Evolutionary conservation across 2,888 invertebrate species (phyloP), one percentile per base, ranked within the genome.

Genomic region (Parnassius mnemosyne): DNA sequence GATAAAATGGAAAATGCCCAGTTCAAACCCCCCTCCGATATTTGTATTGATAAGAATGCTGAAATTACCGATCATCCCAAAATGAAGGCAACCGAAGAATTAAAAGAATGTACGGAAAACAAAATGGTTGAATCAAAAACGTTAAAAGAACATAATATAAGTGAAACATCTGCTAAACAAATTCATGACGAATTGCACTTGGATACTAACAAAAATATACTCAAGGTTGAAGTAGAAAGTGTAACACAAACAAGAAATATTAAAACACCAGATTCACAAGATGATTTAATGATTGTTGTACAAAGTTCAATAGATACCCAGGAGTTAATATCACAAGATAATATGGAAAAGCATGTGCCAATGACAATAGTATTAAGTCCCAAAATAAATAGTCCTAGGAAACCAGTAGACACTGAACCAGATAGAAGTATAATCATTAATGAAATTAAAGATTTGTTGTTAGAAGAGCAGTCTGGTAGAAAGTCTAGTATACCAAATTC

Each of bases 311-410:
- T 77, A 0, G 75, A 78, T 11, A 65, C 71, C 0, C 69, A 59
- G 50, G 72, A 72, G 10, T 59, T 9, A 2, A 42, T 65, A 11
- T 70, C 73, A 0, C 71, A 72, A 2, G 11, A 65, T 1, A 68
- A 65, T 9, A 55, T 55, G 7, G 63, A 69, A 13, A 54, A 66
- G 0, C 63, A 64, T 41, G 66, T 77, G 1, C 75, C 76, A 34
- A 34, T 34, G 55, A 81, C 81, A 0, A 76, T 87, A 7, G 63
- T 84, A 9, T 75, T 85, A 0, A 84, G 80, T 62, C 88, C 87
- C 7, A 51, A 43, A 25, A 12, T 10, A 2, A 20, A 51, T 43
- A 43, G 43, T 5, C 42, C 43, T 43, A 11, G 12, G 9, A 34
- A 9, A 5, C 0, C n/a, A 53, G 9, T 9, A 10, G 42, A 53